Evolutionary conservation across 2,888 invertebrate species (phyloP).

Genomic region (Eledona agricola): DNA sequence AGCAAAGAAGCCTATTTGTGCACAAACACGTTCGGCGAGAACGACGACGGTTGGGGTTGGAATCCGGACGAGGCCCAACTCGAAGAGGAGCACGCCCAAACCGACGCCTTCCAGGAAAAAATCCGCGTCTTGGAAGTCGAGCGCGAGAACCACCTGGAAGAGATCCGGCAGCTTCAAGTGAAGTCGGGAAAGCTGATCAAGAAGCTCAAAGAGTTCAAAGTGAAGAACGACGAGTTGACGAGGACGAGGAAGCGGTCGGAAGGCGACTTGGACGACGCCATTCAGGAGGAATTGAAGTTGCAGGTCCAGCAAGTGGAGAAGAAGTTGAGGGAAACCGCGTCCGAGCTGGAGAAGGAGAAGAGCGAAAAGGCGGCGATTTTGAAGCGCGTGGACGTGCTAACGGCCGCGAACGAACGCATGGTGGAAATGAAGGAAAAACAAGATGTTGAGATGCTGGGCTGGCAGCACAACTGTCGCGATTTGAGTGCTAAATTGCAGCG

Average conservation of each 20-base stretch:
- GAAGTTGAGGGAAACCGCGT: conserved; percentile 68
- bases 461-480: conserved; percentile 77
- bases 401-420: conserved; percentile 78
- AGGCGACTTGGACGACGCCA: conserved; percentile 73
- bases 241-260: conserved; percentile 62
- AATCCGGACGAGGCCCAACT: conserved; percentile 65
- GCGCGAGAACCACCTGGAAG: conserved; percentile 67
- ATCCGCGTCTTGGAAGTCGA: conserved; percentile 69
- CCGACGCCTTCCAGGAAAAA: conserved; percentile 67
- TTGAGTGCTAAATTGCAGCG: conserved; percentile 72
- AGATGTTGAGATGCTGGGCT: conserved; percentile 77
- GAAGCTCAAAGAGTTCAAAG: conserved; percentile 85
- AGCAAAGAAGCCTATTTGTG: conserved; percentile 55
- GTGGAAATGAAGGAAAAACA: conserved; percentile 83
- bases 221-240: conserved; percentile 70
- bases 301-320: conserved; percentile 75
- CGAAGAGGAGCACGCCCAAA: conserved; percentile 62
- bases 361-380: conserved; percentile 74
- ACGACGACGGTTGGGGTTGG: conserved; percentile 72
- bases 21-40: conserved; percentile 55
- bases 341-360: conserved; percentile 69
- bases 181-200: conserved; percentile 82
- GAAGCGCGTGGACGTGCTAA: conserved; percentile 78
- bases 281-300: conserved; percentile 80
- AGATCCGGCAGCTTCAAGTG: conserved; percentile 71